These are phyloP conservation scores for Perccottus glenii DNA, from an alignment of 2,113 vertebrate species.

Conservation along the genomic window DNA sequence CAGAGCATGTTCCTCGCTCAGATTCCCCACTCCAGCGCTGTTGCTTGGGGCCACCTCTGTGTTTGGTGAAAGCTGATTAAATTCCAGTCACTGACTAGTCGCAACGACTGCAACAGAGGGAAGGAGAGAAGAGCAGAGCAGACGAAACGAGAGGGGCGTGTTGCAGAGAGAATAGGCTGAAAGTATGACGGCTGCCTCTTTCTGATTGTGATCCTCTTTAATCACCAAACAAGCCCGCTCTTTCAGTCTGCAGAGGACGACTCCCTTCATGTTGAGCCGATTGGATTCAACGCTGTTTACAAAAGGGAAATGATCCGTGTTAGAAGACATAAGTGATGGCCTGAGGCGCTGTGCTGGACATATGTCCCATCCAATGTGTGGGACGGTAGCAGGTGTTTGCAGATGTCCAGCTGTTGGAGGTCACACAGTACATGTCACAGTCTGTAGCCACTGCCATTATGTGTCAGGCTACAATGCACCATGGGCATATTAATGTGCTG, in stretches of 20 bases:
- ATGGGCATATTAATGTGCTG: background rate
- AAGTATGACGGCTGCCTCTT: constrained; percentile 53
- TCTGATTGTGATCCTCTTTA: constrained; percentile 57
- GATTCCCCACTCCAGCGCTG: constrained; percentile 50
- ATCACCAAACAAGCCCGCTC: constrained; percentile 50
- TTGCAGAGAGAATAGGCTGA: constrained; percentile 24
- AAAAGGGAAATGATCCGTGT: constrained; percentile 33
- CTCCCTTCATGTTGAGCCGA: constrained; percentile 37
- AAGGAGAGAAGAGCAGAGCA: constrained; percentile 38
- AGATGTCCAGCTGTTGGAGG: constrained; percentile 28
- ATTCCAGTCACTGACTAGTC: constrained; percentile 69
- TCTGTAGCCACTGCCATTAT: constrained; percentile 11
- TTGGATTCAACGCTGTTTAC: constrained; percentile 45
- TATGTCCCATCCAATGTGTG: constrained; percentile 29
- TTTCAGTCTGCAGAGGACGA: constrained; percentile 32
- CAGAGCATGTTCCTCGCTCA: constrained; percentile 60
- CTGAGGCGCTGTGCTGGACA: constrained; percentile 36
- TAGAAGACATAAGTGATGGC: constrained; percentile 37
- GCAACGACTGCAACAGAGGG: constrained; percentile 43
- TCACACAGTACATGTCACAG: constrained; percentile 14
- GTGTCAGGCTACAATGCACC: background rate
- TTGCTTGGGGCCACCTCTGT: constrained; percentile 60
- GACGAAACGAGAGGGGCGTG: constrained; percentile 8
- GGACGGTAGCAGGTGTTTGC: constrained; percentile 50
- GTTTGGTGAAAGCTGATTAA: constrained; percentile 72